These are phyloP conservation scores for Cnemophilus loriae DNA, from an alignment of 2,113 vertebrate species.

Conservation along the genomic window DNA sequence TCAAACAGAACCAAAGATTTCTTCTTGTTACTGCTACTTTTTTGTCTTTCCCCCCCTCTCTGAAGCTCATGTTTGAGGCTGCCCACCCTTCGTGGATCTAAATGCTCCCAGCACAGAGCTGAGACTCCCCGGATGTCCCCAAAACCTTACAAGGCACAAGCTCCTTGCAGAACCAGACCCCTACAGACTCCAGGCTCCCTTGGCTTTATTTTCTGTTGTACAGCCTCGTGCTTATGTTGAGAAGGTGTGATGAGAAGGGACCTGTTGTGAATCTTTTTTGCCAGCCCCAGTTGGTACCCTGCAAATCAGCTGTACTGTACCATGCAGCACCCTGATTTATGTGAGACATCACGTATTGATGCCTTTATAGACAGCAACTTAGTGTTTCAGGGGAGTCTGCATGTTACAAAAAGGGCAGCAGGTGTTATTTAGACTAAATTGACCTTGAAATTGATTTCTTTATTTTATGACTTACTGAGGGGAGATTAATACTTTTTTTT, in stretches of 20 bases:
- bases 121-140: background rate
- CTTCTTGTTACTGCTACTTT: fast-evolving
- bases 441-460: constrained; percentile 87
- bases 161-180: background rate
- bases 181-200: background rate
- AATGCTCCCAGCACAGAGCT: fast-evolving
- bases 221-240: background rate
- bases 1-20: background rate
- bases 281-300: background rate
- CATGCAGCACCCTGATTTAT: background rate
- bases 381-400: constrained; percentile 45
- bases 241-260: background rate
- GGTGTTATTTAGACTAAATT: constrained; percentile 83
- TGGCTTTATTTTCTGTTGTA: background rate
- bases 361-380: constrained; percentile 42
- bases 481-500: constrained; percentile 76
- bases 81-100: background rate
- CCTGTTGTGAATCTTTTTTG: background rate
- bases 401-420: constrained; percentile 71
- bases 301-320: background rate
- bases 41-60: fast-evolving
- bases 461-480: constrained; percentile 81
- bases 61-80: background rate
- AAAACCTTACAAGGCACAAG: fast-evolving
- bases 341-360: background rate